Evolutionary conservation across 30 jellyfish, hydroid and myxozoan species (phyloP).

Genomic region (Aurelia coerulea): DNA sequence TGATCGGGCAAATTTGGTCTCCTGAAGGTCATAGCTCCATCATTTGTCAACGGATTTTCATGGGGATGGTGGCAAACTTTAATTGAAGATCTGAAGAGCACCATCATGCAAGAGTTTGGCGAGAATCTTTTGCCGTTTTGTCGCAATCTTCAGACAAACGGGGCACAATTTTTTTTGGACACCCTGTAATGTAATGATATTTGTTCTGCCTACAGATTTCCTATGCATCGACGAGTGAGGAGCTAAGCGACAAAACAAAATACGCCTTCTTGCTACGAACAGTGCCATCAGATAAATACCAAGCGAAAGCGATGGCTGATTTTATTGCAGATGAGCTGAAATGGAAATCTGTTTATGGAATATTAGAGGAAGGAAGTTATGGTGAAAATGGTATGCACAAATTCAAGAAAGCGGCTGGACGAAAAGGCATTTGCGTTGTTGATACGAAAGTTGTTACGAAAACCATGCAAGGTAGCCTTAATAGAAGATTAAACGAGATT

Average conservation of each 20-base stretch:
- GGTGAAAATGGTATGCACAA: constrained; percentile 87
- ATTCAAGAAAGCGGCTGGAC: constrained; percentile 26
- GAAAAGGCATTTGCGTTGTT: constrained; percentile 53
- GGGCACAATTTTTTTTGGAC: too few relatives aligned
- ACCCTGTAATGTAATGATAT: too few relatives aligned
- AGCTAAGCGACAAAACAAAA: constrained; percentile 67
- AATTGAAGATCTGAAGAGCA: too few relatives aligned
- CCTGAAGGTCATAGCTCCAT: too few relatives aligned
- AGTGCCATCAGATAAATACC: constrained; percentile 90
- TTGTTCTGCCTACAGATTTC: constrained; percentile 41
- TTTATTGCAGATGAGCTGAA: constrained; percentile 56
- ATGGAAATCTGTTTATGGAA: constrained; percentile 82
- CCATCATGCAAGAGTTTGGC: too few relatives aligned
- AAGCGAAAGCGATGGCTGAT: constrained; percentile 85
- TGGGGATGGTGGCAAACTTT: too few relatives aligned
- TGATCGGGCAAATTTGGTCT: too few relatives aligned
- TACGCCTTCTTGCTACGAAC: constrained; percentile 85
- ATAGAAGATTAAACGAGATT: not conserved
- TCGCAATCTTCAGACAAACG: too few relatives aligned
- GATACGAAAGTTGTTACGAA: constrained; percentile 54
- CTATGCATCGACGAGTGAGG: constrained; percentile 90
- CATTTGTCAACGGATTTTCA: too few relatives aligned
- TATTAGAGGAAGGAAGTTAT: constrained; percentile 77
- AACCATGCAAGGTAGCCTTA: not conserved
- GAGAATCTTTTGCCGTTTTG: too few relatives aligned